Conservation (phyloP, 2,797 vertebrate genomes). For the Muscicapa comitata region DNA sequence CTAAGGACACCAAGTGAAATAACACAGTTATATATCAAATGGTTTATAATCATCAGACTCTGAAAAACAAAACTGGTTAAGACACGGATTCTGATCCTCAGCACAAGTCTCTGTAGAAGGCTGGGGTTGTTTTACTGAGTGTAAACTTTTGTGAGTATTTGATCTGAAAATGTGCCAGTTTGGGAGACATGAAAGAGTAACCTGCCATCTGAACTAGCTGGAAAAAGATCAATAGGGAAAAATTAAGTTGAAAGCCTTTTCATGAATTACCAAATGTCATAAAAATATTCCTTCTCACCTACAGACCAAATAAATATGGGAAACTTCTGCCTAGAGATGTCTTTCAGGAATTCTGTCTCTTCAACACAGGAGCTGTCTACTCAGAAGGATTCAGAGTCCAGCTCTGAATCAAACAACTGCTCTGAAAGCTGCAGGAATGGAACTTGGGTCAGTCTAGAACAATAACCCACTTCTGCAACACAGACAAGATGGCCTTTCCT, state of each 20-base stretch:
- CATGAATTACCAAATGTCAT: background rate
- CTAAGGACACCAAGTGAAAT: background rate
- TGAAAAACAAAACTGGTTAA: background rate
- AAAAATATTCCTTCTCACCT: background rate
- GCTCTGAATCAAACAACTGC: background rate
- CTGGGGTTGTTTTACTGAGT: background rate
- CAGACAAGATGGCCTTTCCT: background rate
- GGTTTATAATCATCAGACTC: background rate
- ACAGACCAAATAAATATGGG: background rate
- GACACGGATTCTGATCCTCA: background rate
- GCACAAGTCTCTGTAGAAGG: background rate
- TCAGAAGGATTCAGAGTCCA: background rate
- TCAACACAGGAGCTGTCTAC: background rate
- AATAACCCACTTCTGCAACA: background rate
- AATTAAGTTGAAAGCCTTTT: background rate
- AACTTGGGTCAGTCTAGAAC: background rate
- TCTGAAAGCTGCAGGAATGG: background rate
- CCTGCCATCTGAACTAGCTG: background rate
- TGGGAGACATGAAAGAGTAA: background rate
- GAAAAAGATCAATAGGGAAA: background rate
- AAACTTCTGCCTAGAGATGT: background rate
- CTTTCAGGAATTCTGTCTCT: background rate
- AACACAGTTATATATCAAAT: background rate
- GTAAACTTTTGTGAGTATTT: background rate
- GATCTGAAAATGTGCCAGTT: rapidly evolving